A percentile compares a stretch with the other conserved stretches of the same genome.
These are phyloP conservation scores for Choloepus hoffmanni DNA, from an alignment of 2,113 vertebrate species.

Conservation along the genomic window DNA sequence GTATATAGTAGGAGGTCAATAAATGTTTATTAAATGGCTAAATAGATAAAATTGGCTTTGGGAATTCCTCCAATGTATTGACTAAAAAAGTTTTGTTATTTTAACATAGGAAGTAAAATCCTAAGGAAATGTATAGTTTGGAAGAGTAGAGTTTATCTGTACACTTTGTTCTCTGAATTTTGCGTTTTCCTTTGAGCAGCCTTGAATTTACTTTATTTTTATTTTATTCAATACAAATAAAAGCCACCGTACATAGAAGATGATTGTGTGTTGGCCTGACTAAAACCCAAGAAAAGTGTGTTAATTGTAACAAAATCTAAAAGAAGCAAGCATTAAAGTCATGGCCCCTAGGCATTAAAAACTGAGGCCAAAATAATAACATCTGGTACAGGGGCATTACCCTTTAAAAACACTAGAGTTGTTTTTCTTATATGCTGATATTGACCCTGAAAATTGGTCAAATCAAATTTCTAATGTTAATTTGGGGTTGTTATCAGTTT, in stretches of 20 bases:
- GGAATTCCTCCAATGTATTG: slow-evolving; percentile 36
- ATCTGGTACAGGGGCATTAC: background rate
- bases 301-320: slow-evolving; percentile 1
- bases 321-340: background rate
- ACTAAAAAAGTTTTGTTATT: slow-evolving; percentile 27
- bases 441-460: slow-evolving; percentile 64
- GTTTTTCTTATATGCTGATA: slow-evolving; percentile 50
- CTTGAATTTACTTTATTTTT: slow-evolving; percentile 51
- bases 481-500: slow-evolving; percentile 75
- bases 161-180: background rate
- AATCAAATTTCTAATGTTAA: slow-evolving; percentile 73
- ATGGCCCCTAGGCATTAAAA: background rate
- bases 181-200: slow-evolving; percentile 30
- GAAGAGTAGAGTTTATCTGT: background rate
- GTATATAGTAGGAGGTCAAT: background rate
- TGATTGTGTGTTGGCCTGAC: background rate
- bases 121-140: slow-evolving; percentile 21
- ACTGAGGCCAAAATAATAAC: slow-evolving; percentile 38
- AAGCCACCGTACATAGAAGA: background rate
- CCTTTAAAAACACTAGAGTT: slow-evolving; percentile 4
- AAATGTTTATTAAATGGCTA: slow-evolving; percentile 24
- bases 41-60: slow-evolving; percentile 21
- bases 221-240: slow-evolving; percentile 33
- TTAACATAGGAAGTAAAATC: slow-evolving; percentile 49
- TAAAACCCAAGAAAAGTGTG: slow-evolving; percentile 36